Evolutionary conservation across 2,113 vertebrate genomes (phyloP).

Genomic region (Epinephelus fuscoguttatus): DNA sequence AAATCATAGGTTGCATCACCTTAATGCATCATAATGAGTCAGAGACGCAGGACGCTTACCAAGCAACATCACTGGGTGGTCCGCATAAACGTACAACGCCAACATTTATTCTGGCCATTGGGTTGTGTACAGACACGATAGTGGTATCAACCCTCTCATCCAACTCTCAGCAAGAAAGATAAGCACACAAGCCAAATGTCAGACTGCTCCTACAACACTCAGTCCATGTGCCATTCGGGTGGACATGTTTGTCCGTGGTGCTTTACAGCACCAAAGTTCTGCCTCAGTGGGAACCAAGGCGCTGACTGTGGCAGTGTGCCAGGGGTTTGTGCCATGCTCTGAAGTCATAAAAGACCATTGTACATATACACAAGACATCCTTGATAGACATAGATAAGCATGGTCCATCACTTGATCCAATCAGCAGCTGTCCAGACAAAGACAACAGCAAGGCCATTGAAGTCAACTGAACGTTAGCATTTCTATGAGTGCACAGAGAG

Average conservation of each 20-base stretch:
- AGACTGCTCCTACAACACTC: not conserved
- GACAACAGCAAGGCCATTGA: slow-evolving; percentile 49
- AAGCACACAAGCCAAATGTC: too few relatives aligned
- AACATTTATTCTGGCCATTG: too few relatives aligned
- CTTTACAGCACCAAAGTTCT: slow-evolving; percentile 6
- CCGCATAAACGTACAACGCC: too few relatives aligned
- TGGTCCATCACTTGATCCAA: slow-evolving; percentile 62
- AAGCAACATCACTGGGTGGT: too few relatives aligned
- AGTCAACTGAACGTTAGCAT: slow-evolving; percentile 29
- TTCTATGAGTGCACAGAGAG: slow-evolving; percentile 22
- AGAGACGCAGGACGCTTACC: too few relatives aligned
- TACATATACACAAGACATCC: slow-evolving; percentile 63
- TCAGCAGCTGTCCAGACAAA: slow-evolving; percentile 70
- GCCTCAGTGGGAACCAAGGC: slow-evolving; percentile 4
- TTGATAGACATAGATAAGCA: slow-evolving; percentile 64
- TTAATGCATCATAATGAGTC: too few relatives aligned
- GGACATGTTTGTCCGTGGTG: not conserved
- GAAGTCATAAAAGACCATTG: slow-evolving; percentile 63
- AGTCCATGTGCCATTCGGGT: not conserved
- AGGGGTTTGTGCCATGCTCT: slow-evolving; percentile 49
- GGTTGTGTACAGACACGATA: too few relatives aligned
- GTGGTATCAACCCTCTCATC: too few relatives aligned
- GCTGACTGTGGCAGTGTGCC: slow-evolving; percentile 14
- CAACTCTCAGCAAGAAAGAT: too few relatives aligned
- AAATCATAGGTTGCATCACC: too few relatives aligned